phyloP scores from a whole-genome alignment of 2,888 invertebrate species.

The Melieria picta region DNA sequence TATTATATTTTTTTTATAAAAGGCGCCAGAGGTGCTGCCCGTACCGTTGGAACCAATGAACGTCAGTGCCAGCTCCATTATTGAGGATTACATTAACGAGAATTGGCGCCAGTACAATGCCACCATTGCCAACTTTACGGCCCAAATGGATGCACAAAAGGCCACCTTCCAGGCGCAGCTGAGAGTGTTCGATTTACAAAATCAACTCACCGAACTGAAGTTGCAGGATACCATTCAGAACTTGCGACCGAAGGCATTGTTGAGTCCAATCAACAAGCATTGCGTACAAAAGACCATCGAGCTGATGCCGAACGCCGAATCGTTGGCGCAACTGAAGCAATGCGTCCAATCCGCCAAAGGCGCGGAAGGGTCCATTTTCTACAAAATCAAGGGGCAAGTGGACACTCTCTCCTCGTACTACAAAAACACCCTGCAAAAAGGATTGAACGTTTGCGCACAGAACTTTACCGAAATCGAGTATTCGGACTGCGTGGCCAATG shows the following conservation, averaged over 20 bases:
- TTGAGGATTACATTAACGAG: constrained; percentile 41
- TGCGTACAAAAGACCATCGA: constrained; percentile 42
- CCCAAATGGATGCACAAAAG: constrained; percentile 25
- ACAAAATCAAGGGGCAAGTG: constrained; percentile 1
- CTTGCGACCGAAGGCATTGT: constrained; percentile 38
- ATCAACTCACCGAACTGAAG: constrained; percentile 23
- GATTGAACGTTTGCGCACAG: constrained; percentile 30
- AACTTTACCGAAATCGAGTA: constrained; percentile 33
- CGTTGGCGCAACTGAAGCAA: constrained; percentile 20
- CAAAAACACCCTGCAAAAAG: constrained; percentile 24
- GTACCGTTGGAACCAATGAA: too few relatives aligned
- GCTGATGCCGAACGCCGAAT: constrained; percentile 30
- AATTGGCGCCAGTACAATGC: constrained; percentile 42
- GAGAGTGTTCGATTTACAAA: constrained; percentile 26
- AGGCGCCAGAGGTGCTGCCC: too few relatives aligned
- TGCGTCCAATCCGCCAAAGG: constrained; percentile 35
- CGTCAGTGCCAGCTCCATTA: constrained; percentile 13
- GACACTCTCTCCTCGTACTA: constrained; percentile 38
- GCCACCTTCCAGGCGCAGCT: constrained; percentile 29
- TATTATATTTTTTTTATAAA: too few relatives aligned
- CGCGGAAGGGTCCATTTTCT: constrained; percentile 13
- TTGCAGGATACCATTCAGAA: constrained; percentile 34
- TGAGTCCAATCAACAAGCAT: constrained; percentile 36
- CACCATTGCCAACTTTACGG: constrained; percentile 32
- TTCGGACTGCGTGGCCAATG: constrained; percentile 38